Conservation (phyloP, 2,113 vertebrate genomes). For the Gracilinanus agilis region DNA sequence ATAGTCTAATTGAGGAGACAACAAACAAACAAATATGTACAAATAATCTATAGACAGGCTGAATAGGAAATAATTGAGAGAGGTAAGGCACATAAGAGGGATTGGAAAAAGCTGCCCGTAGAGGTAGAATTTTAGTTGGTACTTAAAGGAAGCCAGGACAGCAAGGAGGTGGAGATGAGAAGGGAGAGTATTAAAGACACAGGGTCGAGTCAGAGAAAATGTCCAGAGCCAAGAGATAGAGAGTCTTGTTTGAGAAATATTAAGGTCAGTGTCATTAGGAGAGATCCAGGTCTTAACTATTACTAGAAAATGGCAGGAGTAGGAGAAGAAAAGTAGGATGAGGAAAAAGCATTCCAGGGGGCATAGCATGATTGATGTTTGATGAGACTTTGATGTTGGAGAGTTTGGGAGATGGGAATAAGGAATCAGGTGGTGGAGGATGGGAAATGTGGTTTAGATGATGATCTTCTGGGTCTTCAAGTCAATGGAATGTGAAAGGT, state of each 20-base stretch:
- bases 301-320: background rate
- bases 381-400: background rate
- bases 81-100: background rate
- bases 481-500: background rate
- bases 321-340: background rate
- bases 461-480: too few relatives aligned
- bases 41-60: background rate
- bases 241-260: background rate
- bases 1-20: background rate
- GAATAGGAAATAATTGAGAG: background rate
- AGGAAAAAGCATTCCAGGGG: background rate
- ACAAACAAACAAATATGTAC: background rate
- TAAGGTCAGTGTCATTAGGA: background rate
- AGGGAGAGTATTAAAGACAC: background rate
- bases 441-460: background rate
- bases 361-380: background rate
- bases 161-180: background rate
- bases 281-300: too few relatives aligned
- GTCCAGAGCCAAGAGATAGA: background rate
- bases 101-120: background rate
- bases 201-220: background rate
- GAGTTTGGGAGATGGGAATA: background rate
- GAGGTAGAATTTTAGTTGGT: background rate
- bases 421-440: background rate
- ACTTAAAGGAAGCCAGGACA: background rate